phyloP scores from a whole-genome alignment of 1,140 invertebrate species.

The Nomia melanderi region DNA sequence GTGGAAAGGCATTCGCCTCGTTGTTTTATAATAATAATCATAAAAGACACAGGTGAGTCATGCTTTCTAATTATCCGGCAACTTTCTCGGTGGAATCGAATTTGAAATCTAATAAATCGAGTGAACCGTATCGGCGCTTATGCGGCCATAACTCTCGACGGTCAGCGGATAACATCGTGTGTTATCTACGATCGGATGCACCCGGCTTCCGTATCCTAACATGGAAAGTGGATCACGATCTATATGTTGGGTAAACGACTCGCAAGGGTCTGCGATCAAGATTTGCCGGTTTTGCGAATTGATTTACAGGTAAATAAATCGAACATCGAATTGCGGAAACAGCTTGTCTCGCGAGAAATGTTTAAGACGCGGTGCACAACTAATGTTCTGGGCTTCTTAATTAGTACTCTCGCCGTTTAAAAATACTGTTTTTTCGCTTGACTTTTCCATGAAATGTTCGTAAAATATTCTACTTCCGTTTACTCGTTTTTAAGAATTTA shows the following conservation, averaged over 20 bases:
- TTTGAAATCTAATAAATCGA: conserved; percentile 16
- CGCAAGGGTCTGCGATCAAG: conserved; percentile 4
- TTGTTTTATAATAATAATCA: not conserved
- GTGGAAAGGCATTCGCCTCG: not conserved
- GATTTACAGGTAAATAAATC: conserved; percentile 30
- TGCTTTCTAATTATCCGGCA: conserved; percentile 15
- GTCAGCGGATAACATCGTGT: not conserved
- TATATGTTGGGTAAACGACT: not conserved
- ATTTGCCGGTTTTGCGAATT: conserved; percentile 34
- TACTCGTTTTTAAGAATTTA: not conserved
- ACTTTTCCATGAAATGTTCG: not conserved
- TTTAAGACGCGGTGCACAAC: not conserved
- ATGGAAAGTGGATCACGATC: conserved; percentile 24
- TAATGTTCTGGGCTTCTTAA: not conserved
- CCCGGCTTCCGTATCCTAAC: conserved; percentile 13
- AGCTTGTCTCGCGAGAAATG: conserved; percentile 1
- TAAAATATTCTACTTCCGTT: not conserved
- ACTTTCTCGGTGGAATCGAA: conserved; percentile 11
- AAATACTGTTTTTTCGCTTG: not conserved
- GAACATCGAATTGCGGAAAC: conserved; percentile 11
- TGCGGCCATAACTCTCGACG: conserved; percentile 15
- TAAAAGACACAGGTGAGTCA: not conserved
- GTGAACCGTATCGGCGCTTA: not conserved
- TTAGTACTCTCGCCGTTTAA: not conserved
- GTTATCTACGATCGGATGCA: conserved; percentile 36